Percentiles rank a stretch among this genome's conserved stretches.
Conservation (phyloP, 2,888 invertebrate species). For the Diloba caeruleocephala region DNA sequence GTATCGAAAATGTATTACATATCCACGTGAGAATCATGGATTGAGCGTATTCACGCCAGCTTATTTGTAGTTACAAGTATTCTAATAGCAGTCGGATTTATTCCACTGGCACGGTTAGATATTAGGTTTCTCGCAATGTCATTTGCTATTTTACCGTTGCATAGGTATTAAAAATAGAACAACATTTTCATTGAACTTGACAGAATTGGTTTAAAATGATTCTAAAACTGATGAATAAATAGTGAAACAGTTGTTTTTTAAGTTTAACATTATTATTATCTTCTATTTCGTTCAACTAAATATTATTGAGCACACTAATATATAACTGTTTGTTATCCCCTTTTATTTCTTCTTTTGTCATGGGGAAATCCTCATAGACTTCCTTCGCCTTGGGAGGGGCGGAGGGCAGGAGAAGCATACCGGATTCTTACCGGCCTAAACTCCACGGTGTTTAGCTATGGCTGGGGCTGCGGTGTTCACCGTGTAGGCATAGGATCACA, state of each 20-base stretch:
- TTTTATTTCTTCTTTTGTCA: no score
- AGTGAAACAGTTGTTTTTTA: conserved; percentile 4
- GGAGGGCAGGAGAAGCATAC: no score
- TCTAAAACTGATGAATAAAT: conserved; percentile 8
- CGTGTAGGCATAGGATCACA: no score
- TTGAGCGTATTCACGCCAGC: conserved; percentile 13
- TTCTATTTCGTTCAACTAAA: conserved; percentile 7
- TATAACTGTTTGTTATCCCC: no score
- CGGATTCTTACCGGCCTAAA: no score
- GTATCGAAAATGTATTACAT: conserved; percentile 26
- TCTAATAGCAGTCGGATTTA: conserved; percentile 11
- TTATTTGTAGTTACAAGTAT: conserved; percentile 17
- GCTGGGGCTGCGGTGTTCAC: no score
- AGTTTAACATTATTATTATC: conserved; percentile 19
- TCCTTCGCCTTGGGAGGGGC: no score
- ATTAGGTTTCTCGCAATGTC: background rate
- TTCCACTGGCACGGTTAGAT: conserved; percentile 2
- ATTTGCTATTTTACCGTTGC: no score
- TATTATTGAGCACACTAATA: conserved; percentile 10
- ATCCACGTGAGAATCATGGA: conserved; percentile 27
- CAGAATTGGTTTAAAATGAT: conserved; percentile 1
- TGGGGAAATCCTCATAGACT: no score
- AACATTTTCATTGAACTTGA: conserved; percentile 6
- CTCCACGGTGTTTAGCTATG: no score
- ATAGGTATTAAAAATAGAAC: background rate